Evolutionary conservation across 2,797 vertebrate genomes (phyloP).

Genomic region (Hippopotamyrus pictus): DNA sequence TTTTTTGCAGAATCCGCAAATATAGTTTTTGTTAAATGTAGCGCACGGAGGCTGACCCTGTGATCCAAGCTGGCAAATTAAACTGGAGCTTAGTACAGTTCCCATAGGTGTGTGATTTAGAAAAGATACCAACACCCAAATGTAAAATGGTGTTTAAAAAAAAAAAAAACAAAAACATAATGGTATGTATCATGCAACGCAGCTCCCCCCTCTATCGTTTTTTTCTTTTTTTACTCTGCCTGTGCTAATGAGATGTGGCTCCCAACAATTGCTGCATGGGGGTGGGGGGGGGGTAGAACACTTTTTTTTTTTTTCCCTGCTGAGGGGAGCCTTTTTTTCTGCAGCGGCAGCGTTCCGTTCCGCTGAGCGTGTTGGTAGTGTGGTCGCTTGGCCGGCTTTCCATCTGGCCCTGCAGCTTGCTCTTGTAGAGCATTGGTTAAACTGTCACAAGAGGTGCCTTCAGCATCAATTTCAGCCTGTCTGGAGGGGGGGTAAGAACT

Average conservation of each 20-base stretch:
- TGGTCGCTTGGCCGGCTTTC: neutral
- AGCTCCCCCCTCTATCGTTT: neutral
- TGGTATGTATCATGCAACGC: neutral
- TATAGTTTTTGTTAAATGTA: neutral
- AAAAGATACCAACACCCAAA: neutral
- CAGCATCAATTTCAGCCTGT: neutral
- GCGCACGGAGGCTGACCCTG: neutral
- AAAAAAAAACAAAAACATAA: neutral
- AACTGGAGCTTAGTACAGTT: neutral
- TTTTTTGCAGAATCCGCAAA: neutral
- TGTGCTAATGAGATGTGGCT: neutral
- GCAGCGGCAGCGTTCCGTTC: neutral
- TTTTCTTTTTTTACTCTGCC: neutral
- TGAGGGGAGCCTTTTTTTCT: neutral
- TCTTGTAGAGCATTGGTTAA: neutral
- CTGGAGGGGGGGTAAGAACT: neutral
- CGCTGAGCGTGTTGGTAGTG: neutral
- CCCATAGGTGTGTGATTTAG: neutral
- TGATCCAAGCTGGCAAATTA: neutral
- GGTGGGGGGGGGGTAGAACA: neutral
- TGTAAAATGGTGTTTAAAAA: neutral
- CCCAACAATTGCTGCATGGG: neutral
- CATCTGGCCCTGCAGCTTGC: neutral
- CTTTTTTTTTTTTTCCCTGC: neutral
- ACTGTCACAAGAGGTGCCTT: neutral